A percentile compares a stretch with the other conserved stretches of the same genome.
phyloP scores from a whole-genome alignment of 2,888 invertebrate genomes.

The Drosophila borborema region DNA sequence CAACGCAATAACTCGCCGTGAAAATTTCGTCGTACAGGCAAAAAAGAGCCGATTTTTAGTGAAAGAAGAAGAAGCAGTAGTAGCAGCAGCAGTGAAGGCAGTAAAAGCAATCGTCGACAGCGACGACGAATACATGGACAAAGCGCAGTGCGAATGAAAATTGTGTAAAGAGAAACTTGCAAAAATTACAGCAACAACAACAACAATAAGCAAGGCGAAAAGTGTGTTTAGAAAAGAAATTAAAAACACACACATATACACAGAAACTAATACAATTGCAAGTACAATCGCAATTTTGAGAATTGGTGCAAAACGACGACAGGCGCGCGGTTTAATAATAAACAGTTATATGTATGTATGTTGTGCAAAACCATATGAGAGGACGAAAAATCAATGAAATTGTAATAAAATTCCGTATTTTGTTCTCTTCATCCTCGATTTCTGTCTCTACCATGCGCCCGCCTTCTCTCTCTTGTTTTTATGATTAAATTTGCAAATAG shows the following conservation, averaged over 20 bases:
- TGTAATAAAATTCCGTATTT: slow-evolving; percentile 79
- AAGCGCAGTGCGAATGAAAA: slow-evolving; percentile 75
- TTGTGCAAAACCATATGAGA: slow-evolving; percentile 75
- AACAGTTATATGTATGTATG: slow-evolving; percentile 77
- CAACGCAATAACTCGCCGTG: slow-evolving; percentile 71
- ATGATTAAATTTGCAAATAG: slow-evolving; percentile 79
- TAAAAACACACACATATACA: slow-evolving; percentile 72
- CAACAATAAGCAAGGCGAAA: slow-evolving; percentile 68
- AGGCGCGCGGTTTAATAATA: slow-evolving; percentile 77
- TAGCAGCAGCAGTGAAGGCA: slow-evolving; percentile 71
- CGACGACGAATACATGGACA: slow-evolving; percentile 73
- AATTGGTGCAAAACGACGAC: slow-evolving; percentile 73
- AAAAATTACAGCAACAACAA: slow-evolving; percentile 75
- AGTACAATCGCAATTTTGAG: slow-evolving; percentile 58
- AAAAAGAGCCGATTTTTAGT: slow-evolving; percentile 82
- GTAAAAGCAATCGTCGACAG: slow-evolving; percentile 73
- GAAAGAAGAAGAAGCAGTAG: slow-evolving; percentile 68
- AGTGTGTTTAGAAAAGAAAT: slow-evolving; percentile 82
- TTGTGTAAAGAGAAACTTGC: slow-evolving; percentile 79
- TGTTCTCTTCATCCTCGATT: slow-evolving; percentile 64
- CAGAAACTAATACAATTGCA: slow-evolving; percentile 51
- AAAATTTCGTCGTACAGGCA: slow-evolving; percentile 81
- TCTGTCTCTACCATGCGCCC: slow-evolving; percentile 45
- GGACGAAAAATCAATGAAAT: slow-evolving; percentile 80
- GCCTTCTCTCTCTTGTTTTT: slow-evolving; percentile 69